Evolutionary conservation across 2,888 invertebrate species (phyloP).

Genomic region (Drosophila fulvimacula): DNA sequence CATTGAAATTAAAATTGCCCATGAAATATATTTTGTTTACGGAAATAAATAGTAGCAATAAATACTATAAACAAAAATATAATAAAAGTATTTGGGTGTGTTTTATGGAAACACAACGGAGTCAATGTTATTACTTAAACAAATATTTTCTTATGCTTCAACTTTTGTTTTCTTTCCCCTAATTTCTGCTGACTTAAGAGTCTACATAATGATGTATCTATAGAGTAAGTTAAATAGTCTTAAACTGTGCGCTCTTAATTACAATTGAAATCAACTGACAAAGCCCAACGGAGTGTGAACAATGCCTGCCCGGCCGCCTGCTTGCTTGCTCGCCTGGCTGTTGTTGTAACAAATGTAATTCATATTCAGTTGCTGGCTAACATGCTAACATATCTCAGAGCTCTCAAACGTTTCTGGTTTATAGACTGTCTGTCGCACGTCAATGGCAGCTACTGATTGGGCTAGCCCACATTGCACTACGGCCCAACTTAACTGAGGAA

Average conservation of each 20-base stretch:
- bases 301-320: conserved; percentile 29
- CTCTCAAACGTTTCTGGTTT: conserved; percentile 28
- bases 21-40: neutral
- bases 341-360: conserved; percentile 57
- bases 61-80: neutral
- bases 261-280: conserved; percentile 36
- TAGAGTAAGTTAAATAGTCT: conserved; percentile 2
- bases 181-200: neutral
- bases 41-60: neutral
- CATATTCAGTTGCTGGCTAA: conserved; percentile 43
- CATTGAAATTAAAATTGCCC: neutral
- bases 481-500: conserved; percentile 7
- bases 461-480: conserved; percentile 33
- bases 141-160: neutral
- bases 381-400: conserved; percentile 10
- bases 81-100: neutral
- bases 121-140: neutral
- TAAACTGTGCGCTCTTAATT: conserved; percentile 20
- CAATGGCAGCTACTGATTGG: conserved; percentile 41
- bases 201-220: neutral
- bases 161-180: neutral
- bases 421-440: conserved; percentile 35
- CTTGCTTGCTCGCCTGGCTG: neutral
- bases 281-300: conserved; percentile 52
- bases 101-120: neutral